phyloP scores from a whole-genome alignment of 2,113 vertebrate species.

The Sinocyclocheilus rhinocerous region DNA sequence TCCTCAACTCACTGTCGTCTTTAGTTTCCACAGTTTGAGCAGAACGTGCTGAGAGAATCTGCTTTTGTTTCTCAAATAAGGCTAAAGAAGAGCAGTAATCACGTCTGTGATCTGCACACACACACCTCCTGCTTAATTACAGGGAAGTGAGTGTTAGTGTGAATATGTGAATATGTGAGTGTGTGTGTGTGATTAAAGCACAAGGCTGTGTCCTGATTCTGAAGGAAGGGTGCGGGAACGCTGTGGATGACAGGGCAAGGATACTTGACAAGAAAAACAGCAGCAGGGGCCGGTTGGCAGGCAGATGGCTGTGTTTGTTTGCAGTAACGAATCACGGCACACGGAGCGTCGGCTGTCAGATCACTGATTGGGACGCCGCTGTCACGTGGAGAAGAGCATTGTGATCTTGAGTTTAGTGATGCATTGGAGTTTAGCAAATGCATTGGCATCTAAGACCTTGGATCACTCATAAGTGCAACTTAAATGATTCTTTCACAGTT shows the following conservation, averaged over 20 bases:
- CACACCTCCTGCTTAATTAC: slow-evolving; percentile 8
- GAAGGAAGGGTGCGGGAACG: neutral
- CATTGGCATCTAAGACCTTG: neutral
- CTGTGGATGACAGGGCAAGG: neutral
- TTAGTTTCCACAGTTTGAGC: neutral
- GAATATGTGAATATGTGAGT: neutral
- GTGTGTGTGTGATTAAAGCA: slow-evolving; percentile 10
- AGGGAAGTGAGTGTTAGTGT: slow-evolving; percentile 1
- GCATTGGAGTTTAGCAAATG: neutral
- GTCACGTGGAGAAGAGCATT: no score
- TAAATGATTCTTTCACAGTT: no score
- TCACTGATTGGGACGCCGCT: neutral
- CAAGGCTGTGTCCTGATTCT: neutral
- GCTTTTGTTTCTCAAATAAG: neutral
- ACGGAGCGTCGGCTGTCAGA: no score
- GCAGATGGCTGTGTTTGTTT: slow-evolving; percentile 1
- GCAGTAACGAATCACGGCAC: neutral
- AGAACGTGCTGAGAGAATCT: neutral
- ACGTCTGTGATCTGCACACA: neutral
- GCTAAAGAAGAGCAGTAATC: neutral
- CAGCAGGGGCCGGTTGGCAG: neutral
- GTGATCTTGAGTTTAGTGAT: neutral
- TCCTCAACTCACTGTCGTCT: neutral
- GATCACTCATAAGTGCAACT: neutral
- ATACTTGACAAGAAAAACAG: neutral